These are phyloP conservation scores for Suillia variegata DNA, from an alignment of 2,888 invertebrate species.

Conservation along the genomic window DNA sequence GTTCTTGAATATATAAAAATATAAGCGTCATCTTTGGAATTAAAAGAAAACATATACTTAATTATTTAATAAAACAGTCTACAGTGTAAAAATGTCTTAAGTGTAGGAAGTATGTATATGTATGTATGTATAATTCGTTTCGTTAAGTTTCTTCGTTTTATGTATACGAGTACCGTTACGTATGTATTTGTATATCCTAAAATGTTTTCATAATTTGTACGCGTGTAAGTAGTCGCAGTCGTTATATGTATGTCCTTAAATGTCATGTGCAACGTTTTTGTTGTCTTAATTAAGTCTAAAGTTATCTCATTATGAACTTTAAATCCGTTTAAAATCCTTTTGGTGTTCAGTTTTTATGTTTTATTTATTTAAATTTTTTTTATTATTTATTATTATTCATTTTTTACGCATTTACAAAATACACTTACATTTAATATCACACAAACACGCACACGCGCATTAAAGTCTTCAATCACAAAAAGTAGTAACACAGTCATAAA, in stretches of 20 bases:
- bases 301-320: slow-evolving; percentile 27
- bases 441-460: slow-evolving; percentile 39
- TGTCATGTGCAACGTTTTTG: background rate
- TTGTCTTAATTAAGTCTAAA: background rate
- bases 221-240: background rate
- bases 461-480: background rate
- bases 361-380: slow-evolving; percentile 22
- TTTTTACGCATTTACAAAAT: slow-evolving; percentile 2
- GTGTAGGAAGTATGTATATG: background rate
- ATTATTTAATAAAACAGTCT: background rate
- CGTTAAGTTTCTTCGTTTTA: background rate
- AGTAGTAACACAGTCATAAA: background rate
- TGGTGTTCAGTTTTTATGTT: slow-evolving; percentile 22
- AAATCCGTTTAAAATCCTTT: slow-evolving; percentile 43
- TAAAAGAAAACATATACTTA: background rate
- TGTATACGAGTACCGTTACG: too few relatives aligned
- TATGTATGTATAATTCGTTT: background rate
- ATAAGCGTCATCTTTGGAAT: slow-evolving; percentile 15
- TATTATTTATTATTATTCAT: slow-evolving; percentile 17
- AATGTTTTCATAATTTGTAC: background rate
- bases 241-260: background rate
- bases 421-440: slow-evolving; percentile 35
- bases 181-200: background rate
- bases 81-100: slow-evolving; percentile 4
- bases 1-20: slow-evolving; percentile 7